Base-by-base conservation (phyloP, 53 echinoderm and acorn worm genomes). In the Actinopyga echinites region DNA sequence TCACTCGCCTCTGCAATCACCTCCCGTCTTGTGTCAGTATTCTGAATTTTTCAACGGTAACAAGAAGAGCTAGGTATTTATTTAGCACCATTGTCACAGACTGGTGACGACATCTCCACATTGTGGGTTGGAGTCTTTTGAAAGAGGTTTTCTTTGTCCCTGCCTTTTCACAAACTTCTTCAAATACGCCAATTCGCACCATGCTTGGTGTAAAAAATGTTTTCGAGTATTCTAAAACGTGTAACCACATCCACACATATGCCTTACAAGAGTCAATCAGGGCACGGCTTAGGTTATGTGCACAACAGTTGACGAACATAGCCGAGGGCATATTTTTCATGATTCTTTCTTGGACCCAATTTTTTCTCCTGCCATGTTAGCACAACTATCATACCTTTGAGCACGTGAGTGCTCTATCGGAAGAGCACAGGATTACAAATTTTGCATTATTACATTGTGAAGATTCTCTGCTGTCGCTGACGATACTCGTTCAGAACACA, bases 181-280 rank as follows among this genome's bases (percentile, higher is more conserved):
- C 53, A 9, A 75, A 23, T 34, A 13, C 3, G 44, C 21, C 44
- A 19, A 34, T 6, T 21, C 22, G n/a, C 12, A 29, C 24, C 37
- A 37, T 37, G n/a, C n/a, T n/a, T n/a, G n/a, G n/a, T n/a, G n/a
- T n/a, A 53, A 45, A 42, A 75, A n/a, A 75, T 26, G 38, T 75
- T 75, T 52, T 75, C 30, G 5, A 75, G 49, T 21, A 11, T 75
- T n/a, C 75, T 45, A 75, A 75, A 75, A 52, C 38, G 43, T 26
- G 75, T 75, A 17, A 75, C 53, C 3, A 55, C 75, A 5, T 71
- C 73, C 29, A 49, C 30, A 31, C 30, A 31, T 30, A 75, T 28
- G 24, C 2, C 6, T 30, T 75, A 31, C 75, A 75, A 23, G 49
- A 11, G 30, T 45, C 49, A 15, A 4, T 26, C 53, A 75, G 32